Percentiles rank a stretch among this genome's conserved stretches.
These are phyloP conservation scores for Excalfactoria chinensis DNA, from an alignment of 2,113 vertebrate genomes.

Conservation along the genomic window DNA sequence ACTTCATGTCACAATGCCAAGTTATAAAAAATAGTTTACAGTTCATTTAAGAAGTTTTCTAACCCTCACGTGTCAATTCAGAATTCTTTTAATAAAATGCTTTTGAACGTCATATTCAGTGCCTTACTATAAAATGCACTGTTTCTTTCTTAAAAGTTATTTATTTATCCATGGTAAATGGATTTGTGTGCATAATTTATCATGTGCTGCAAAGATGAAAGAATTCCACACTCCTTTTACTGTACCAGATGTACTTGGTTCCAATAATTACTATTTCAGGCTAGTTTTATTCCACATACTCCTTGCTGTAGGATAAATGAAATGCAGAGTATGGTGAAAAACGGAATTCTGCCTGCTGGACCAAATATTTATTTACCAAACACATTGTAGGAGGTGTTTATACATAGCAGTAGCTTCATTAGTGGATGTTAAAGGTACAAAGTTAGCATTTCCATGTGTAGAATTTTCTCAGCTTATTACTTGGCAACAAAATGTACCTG, in stretches of 20 bases:
- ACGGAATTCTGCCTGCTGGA: background rate
- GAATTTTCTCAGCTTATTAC: background rate
- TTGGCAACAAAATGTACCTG: background rate
- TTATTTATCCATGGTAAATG: conserved; percentile 3
- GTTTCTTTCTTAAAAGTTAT: background rate
- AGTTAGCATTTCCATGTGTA: background rate
- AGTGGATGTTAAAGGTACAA: background rate
- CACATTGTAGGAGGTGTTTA: background rate
- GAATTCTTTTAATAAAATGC: background rate
- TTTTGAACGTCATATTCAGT: background rate
- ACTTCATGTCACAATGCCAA: background rate
- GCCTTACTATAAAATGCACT: background rate
- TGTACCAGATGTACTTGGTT: background rate
- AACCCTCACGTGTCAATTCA: background rate
- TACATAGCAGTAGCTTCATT: background rate
- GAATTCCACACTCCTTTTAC: background rate
- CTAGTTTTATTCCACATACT: background rate
- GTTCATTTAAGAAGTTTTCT: background rate
- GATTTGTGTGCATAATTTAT: background rate
- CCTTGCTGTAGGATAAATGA: background rate
- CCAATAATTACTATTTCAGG: conserved; percentile 28
- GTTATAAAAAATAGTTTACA: background rate
- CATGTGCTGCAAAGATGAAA: background rate
- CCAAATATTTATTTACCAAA: background rate
- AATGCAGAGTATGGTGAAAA: background rate